phyloP scores from a whole-genome alignment of 1,140 invertebrate genomes.

The Zophobas atratus region DNA sequence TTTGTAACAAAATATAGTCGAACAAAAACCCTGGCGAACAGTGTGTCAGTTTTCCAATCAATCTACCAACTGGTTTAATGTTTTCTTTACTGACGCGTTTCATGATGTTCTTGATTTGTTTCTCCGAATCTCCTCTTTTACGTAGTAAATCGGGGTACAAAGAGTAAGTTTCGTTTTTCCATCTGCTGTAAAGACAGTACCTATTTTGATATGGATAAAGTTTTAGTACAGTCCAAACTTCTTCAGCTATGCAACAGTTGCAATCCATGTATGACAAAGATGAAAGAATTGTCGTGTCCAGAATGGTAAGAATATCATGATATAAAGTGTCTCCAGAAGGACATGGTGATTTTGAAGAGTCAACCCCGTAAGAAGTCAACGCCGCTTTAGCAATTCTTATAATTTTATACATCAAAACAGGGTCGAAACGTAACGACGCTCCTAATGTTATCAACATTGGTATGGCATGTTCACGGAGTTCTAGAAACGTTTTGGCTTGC shows the following conservation, averaged over 20 bases:
- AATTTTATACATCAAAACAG: slow-evolving; percentile 91
- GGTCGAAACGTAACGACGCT: slow-evolving; percentile 89
- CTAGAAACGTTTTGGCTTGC: slow-evolving; percentile 76
- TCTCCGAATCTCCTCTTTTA: slow-evolving; percentile 87
- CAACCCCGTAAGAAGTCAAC: slow-evolving; percentile 62
- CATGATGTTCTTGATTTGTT: slow-evolving; percentile 97
- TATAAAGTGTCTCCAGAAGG: slow-evolving; percentile 73
- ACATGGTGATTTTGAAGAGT: slow-evolving; percentile 60
- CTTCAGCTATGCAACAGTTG: slow-evolving; percentile 96
- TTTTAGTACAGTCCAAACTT: slow-evolving; percentile 94
- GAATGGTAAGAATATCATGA: slow-evolving; percentile 86
- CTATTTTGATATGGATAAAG: slow-evolving; percentile 91
- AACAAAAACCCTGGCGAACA: slow-evolving; percentile 96
- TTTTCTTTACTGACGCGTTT: slow-evolving; percentile 99
- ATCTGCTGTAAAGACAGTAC: slow-evolving; percentile 92
- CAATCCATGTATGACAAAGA: slow-evolving; percentile 92
- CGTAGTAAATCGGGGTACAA: slow-evolving; percentile 87
- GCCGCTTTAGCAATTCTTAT: slow-evolving; percentile 75
- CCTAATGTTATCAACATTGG: slow-evolving; percentile 92
- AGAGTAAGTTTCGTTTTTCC: slow-evolving; percentile 92
- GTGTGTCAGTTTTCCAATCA: slow-evolving; percentile 97
- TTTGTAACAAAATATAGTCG: slow-evolving; percentile 95
- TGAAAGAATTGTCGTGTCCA: slow-evolving; percentile 92
- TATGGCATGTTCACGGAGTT: slow-evolving; percentile 84
- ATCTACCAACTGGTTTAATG: slow-evolving; percentile 95